Base-by-base conservation (phyloP, 2,888 invertebrate species). In the Cerceris rybyensis region DNA sequence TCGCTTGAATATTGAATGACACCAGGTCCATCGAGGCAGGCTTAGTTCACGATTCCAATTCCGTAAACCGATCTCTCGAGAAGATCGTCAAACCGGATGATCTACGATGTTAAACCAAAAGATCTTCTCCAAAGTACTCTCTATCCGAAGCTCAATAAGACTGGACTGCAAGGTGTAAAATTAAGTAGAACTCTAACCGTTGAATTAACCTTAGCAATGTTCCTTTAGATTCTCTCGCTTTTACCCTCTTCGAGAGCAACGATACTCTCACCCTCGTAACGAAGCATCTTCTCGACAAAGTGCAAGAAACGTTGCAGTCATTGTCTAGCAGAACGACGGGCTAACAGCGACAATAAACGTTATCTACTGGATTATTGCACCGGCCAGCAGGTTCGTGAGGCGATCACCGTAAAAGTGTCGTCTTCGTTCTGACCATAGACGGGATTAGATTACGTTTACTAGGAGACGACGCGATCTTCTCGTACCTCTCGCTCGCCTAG, bases 341-440 rank as follows among this genome's bases (percentile, higher is more conserved):
- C 54, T 74, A 46, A 70, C 64, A 28, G 76, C 59, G 58, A 76
- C 76, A 74, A 76, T 76, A 74, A 76, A 76, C 74, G 76, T 74
- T 74, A 76, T 76, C 76, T 46, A 11, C 46, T 11, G 9, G 46
- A 46, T 46, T 46, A 46, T 46, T 46, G 11, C 46, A 8, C 46
- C 11, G 11, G 11, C 8, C 46, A 28, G 46, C 1, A 11, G 46
- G 46, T 46, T 46, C 46, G 46, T 11, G 46, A 4, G 11, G 46
- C 1, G 46, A 46, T 11, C 50, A 2, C 13, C 13, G n/a, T n/a
- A 50, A 50, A 50, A 50, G 50, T 11, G 13, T 6, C 13, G n/a
- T n/a, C 13, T n/a, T 7, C 50, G 7, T 11, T 11, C 9, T 11
- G 46, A 11, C n/a, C n/a, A n/a, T 50, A 5, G 50, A n/a, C 11